phyloP scores from a whole-genome alignment of 2,797 vertebrate genomes.

The Sternarchorhynchus goeldii region DNA sequence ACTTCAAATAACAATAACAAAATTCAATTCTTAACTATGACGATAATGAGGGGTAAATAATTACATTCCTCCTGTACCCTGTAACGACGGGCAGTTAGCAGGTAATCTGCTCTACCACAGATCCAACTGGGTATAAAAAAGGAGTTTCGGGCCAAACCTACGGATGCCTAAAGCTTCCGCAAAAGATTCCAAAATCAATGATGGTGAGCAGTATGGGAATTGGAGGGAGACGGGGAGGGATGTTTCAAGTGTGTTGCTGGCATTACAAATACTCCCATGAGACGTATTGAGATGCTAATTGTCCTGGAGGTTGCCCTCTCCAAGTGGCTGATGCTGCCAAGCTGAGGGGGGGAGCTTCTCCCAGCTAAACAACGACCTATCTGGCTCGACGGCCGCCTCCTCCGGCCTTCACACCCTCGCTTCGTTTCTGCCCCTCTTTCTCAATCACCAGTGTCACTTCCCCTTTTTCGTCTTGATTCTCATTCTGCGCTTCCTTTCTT shows the following conservation, averaged over 20 bases:
- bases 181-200: neutral
- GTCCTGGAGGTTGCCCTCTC: slow-evolving; percentile 27
- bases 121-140: neutral
- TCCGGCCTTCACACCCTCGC: slow-evolving; percentile 35
- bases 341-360: slow-evolving; percentile 20
- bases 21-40: no score
- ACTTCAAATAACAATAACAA: neutral
- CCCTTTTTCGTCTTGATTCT: slow-evolving; percentile 27
- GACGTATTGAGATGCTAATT: slow-evolving; percentile 51
- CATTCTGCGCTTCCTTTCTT: slow-evolving; percentile 36
- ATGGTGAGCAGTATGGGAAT: slow-evolving; percentile 4
- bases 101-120: no score
- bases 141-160: neutral
- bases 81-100: no score
- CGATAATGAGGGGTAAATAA: no score
- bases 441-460: slow-evolving; percentile 49
- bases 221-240: slow-evolving; percentile 35
- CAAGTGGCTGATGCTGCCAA: slow-evolving; percentile 29
- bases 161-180: neutral
- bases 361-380: slow-evolving; percentile 48
- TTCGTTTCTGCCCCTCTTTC: slow-evolving; percentile 47
- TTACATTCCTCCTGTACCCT: no score
- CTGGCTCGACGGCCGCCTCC: slow-evolving; percentile 56
- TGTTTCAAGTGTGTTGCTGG: slow-evolving; percentile 28
- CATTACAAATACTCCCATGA: slow-evolving; percentile 41